Conservation (phyloP, 37 sponge, comb jelly and placozoan genomes). For the Cladorhizidae sp. region DNA sequence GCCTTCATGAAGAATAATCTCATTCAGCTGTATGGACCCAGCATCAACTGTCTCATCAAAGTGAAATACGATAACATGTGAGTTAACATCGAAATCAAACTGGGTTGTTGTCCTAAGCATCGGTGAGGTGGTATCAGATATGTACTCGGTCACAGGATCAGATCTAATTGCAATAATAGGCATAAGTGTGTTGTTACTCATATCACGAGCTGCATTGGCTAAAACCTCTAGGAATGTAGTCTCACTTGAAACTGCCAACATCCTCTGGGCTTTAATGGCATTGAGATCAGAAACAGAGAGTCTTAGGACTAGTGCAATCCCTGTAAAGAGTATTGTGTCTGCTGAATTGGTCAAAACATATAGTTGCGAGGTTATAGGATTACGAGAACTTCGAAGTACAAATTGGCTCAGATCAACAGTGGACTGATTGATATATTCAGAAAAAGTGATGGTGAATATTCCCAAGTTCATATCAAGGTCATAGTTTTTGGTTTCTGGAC, state of each 20-base stretch:
- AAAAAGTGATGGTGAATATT: slow-evolving; percentile 53
- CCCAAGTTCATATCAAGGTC: slow-evolving; percentile 75
- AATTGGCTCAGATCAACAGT: slow-evolving; percentile 52
- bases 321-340: background rate
- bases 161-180: slow-evolving; percentile 25
- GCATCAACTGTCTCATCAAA: slow-evolving; percentile 75
- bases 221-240: slow-evolving; percentile 62
- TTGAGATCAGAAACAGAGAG: slow-evolving; percentile 72
- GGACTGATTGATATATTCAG: slow-evolving; percentile 56
- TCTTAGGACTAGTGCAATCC: slow-evolving; percentile 16
- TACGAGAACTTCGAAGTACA: slow-evolving; percentile 38
- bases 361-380: background rate
- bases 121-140: slow-evolving; percentile 56
- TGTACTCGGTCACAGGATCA: slow-evolving; percentile 31
- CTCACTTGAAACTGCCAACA: slow-evolving; percentile 57
- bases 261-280: slow-evolving; percentile 64
- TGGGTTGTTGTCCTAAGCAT: slow-evolving; percentile 2
- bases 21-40: slow-evolving; percentile 8
- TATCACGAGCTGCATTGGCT: slow-evolving; percentile 54
- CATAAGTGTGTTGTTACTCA: slow-evolving; percentile 52
- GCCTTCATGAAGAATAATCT: slow-evolving; percentile 47
- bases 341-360: slow-evolving; percentile 45
- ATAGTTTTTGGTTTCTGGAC: slow-evolving; percentile 55
- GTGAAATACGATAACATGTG: slow-evolving; percentile 35
- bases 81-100: slow-evolving; percentile 61